Conservation (phyloP, 2,797 vertebrate genomes). For the Orientallactaga sibirica region DNA sequence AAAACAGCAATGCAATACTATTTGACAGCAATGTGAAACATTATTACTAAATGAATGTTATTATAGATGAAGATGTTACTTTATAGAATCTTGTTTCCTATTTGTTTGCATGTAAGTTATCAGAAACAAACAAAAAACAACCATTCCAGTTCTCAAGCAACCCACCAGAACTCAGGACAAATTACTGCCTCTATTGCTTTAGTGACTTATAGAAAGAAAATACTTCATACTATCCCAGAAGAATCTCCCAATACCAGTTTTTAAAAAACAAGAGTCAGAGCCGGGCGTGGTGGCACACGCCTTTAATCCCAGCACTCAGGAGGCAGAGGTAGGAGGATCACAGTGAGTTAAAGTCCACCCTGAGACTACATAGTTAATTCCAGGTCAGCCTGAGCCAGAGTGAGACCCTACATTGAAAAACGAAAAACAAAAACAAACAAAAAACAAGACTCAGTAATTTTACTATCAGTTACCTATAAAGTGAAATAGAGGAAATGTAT, state of each 20-base stretch:
- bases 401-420: no score
- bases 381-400: no score
- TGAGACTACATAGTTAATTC: no score
- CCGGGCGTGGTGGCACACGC: no score
- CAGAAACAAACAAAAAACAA: constrained; percentile 11
- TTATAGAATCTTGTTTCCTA: neutral
- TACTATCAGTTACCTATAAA: neutral
- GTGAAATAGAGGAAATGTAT: constrained; percentile 51
- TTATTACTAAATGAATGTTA: constrained; percentile 4
- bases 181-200: neutral
- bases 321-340: no score
- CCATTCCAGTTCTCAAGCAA: neutral
- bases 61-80: constrained; percentile 6
- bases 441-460: neutral
- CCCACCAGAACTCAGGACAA: neutral
- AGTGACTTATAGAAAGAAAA: constrained; percentile 42
- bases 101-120: neutral
- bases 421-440: no score
- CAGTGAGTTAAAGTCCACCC: no score
- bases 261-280: neutral
- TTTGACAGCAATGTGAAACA: constrained; percentile 26
- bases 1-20: constrained; percentile 27
- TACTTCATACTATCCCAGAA: neutral
- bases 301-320: no score
- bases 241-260: neutral